Evolutionary conservation across 2,113 vertebrate species (phyloP), one percentile per base, ranked within the genome.

Genomic region (Oncorhynchus nerka): DNA sequence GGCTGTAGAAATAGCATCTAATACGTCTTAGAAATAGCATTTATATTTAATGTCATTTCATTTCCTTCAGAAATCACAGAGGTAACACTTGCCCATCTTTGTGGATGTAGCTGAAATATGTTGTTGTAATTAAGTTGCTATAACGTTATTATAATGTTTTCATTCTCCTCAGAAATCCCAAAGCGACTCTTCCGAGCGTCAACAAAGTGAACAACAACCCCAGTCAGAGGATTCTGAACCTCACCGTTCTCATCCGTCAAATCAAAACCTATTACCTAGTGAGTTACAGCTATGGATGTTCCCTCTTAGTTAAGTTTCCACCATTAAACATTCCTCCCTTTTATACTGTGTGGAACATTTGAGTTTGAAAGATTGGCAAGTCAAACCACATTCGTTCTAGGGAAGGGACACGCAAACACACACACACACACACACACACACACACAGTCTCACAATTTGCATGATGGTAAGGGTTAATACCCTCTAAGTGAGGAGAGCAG

Each of bases 201-300:
- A 88, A 81, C 69, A 90, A 84, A 75, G 75, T 80, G 45, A 85
- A 75, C 79, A 79, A 74, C 16, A 84, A 90, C 79, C 62, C 86
- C 1, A 80, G 70, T 81, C 91, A 89, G 73, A 87, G 89, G 84
- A 80, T 89, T 71, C 87, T 86, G 30, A 92, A 92, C 73, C 79
- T 92, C 51, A 90, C 75, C 69, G 11, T 79, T 49, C 87, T 93
- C 1, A 81, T 92, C 5, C 90, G 88, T 62, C 84, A 89, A 75
- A 90, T 93, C 75, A 93, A 87, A 71, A 79, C 81, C 0, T 92
- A 84, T 82, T 93, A 92, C 82, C 78, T 87, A 87, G 91, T 92
- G 80, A 91, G 90, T 39, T 26, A 2, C 22, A 48, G 6, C 79
- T 78, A 19, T 13, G 22, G 12, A 55, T 16, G 13, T 24, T 75